Base-by-base conservation (phyloP, 2,888 invertebrate species). In the Drosophila hamatofila region DNA sequence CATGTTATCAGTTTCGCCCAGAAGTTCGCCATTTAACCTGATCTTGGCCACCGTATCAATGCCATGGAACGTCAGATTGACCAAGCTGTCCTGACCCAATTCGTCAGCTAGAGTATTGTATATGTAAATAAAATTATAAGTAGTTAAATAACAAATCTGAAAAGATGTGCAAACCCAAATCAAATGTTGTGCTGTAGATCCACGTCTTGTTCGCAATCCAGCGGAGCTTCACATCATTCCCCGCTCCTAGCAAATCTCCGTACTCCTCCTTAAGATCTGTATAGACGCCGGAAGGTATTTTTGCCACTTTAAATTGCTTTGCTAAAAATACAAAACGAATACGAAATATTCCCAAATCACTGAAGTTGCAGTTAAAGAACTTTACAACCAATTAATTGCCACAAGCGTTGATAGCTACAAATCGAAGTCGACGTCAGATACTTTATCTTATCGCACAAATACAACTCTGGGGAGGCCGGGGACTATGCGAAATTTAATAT, bases 191-290 rank as follows among this genome's bases (percentile, higher is more conserved):
- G 0, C 93, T 93, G 89, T 97, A 98, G 0, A 94, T 96, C 97
- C 98, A 98, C 63, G 96, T 94, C 42, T 95, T 95, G 80, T 95
- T 94, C 0, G 96, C 95, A 25, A 98, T 95, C 98, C 98, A 98
- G 85, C 96, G 94, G 62, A 96, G 95, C 25, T 94, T 92, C 0
- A 96, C 93, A 93, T 98, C 98, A 91, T 98, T 98, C 85, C 94
- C 95, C 11, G 95, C 94, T 59, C 93, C 93, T 78, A 97, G 73
- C 8, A 93, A 63, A 57, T 90, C 90, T 0, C 91, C 91, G 48
- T 81, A 89, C 9, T 66, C 72, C 0, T 69, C 69, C 25, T 81
- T 76, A 0, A 88, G 72, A 1, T 87, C 92, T 14, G 88, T 90
- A 46, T 90, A 93, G 3, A 93, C 91, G 0, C 93, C 92, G 0